Evolutionary conservation across 2,797 vertebrate species (phyloP), one percentile per base, ranked within the genome.

Genomic region (Masticophis lateralis): DNA sequence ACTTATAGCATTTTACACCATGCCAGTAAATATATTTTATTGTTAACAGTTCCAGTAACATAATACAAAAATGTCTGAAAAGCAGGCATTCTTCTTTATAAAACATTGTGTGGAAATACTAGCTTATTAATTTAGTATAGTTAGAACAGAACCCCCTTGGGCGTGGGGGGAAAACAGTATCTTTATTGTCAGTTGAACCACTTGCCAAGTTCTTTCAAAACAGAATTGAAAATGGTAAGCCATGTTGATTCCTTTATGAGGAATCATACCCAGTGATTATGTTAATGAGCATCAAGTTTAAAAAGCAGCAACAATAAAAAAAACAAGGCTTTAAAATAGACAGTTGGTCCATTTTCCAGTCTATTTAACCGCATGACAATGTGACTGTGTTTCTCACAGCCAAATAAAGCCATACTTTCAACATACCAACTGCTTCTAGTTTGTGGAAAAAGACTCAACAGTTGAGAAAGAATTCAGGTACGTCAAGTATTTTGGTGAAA

Each of bases 271-370:
- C 69, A 89, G 87, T 93, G 66, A 89, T 93, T 93, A 91, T 91
- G 69, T 32, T 93, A 93, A 91, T 93, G 92, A 88, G 66, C 57
- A n/a, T 90, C 32, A 89, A 91, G 32, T 57, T 86, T 55, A 61
- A 89, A 88, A 51, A 63, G 22, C 83, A 47, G 74, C 74, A 83
- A 83, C 32, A 88, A n/a, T 16, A 18, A 88, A 92, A 55, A 61
- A 66, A 61, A 5, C 59, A 57, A 66, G 92, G 90, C 93, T 86
- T 25, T 51, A 89, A 91, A 66, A 88, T 32, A 93, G 86, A 66
- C 93, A 91, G 55, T 93, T 93, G 61, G n/a, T 86, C 87, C 93
- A 93, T 93, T 93, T 93, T 93, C 93, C 90, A 93, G 57, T 89
- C 93, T 93, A 91, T 91, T 93, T 93, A 93, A 93, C 90, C 47